These are phyloP conservation scores for Trachelipus rathkii DNA, from an alignment of 1,140 invertebrate genomes.

Conservation along the genomic window DNA sequence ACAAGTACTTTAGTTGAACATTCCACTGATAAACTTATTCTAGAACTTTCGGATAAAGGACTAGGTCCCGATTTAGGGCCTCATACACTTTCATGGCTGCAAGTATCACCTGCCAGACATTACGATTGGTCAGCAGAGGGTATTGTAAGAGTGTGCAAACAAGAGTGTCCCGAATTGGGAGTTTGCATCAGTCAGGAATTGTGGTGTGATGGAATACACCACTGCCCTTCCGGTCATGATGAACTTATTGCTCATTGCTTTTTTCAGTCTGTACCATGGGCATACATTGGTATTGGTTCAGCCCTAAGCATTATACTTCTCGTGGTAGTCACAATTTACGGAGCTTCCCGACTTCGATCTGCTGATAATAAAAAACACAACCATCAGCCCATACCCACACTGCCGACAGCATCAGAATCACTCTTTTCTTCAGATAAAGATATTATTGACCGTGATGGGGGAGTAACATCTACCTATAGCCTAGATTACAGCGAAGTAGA, in stretches of 20 bases:
- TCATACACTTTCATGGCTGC: constrained; percentile 76
- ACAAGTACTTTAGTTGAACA: constrained; percentile 40
- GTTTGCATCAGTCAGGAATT: constrained; percentile 82
- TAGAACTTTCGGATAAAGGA: constrained; percentile 33
- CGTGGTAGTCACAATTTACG: constrained; percentile 40
- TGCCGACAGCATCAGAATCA: constrained; percentile 37
- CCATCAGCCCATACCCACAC: constrained; percentile 36
- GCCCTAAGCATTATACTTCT: constrained; percentile 37
- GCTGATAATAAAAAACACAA: constrained; percentile 38
- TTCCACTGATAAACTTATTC: constrained; percentile 38
- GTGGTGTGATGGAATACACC: constrained; percentile 78
- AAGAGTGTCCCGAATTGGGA: constrained; percentile 71
- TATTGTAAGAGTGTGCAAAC: constrained; percentile 63
- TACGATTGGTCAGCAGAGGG: constrained; percentile 44
- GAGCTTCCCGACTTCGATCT: constrained; percentile 34
- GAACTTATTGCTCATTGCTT: constrained; percentile 61
- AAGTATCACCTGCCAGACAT: constrained; percentile 59
- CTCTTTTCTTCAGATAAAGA: constrained; percentile 44
- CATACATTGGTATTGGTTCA: constrained; percentile 42
- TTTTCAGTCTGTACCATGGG: constrained; percentile 45
- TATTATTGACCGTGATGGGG: constrained; percentile 30
- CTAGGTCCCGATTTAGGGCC: constrained; percentile 54
- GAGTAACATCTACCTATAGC: constrained; percentile 43
- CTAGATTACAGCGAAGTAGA: constrained; percentile 45
- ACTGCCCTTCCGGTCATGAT: constrained; percentile 83